Evolutionary conservation across 2,113 vertebrate species (phyloP), one percentile per base, ranked within the genome.

Genomic region (Ursus arctos): DNA sequence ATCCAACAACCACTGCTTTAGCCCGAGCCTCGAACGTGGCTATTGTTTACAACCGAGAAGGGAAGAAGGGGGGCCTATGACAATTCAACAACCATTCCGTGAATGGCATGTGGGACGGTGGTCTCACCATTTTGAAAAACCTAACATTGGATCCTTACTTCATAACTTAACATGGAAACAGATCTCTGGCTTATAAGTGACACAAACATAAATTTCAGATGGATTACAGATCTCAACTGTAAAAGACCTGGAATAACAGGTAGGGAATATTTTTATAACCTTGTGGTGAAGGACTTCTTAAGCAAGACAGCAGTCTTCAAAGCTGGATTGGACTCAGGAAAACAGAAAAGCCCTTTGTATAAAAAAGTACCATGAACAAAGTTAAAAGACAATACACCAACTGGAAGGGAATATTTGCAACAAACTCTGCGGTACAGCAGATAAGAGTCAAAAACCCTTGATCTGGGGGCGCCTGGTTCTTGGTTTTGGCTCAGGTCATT

Each of bases 21-120:
- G n/a, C 31, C 16, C 0, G 0, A 31, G n/a, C 57, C 24, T 47
- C 0, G 0, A 1, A 10, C 47, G 28, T 18, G 31, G n/a, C 49
- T 77, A 74, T 65, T 51, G 55, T 63, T 57, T 51, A 9, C 36
- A 47, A 63, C n/a, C 21, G 7, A 14, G 55, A 59, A 80, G 22
- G 93, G 13, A 69, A 92, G 57, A 63, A 76, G 16, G 24, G 47
- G 28, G 55, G n/a, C 65, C 55, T 47, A 4, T 57, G 40, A 61
- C 24, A 57, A 14, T 80, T 49, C 47, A 74, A 3, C 22, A 65
- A 49, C 63, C 9, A 11, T 26, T 81, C 24, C 55, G 31, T 55
- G 53, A 47, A 18, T 43, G 26, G 55, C 21, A 21, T 88, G 87
- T 91, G 65, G 80, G 80, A 90, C 55, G 81, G 80, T 74, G 72